These are phyloP conservation scores for Yoshiicerus persimilis DNA, from an alignment of 1,140 invertebrate species.

Conservation along the genomic window DNA sequence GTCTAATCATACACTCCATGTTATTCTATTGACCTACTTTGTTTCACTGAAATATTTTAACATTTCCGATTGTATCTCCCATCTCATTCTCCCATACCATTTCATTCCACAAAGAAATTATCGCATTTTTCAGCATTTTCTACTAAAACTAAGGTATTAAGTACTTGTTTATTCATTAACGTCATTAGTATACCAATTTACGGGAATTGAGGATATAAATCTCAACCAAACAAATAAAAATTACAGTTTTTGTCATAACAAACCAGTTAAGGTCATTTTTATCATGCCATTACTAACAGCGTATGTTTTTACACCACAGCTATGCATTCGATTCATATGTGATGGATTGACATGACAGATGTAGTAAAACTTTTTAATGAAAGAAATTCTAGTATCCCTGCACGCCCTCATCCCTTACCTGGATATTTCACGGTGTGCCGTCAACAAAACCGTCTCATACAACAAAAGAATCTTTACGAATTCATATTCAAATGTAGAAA, in stretches of 20 bases:
- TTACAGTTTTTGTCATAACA: neutral
- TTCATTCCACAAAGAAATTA: no score
- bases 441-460: neutral
- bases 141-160: no score
- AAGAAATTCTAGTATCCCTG: neutral
- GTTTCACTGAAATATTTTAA: neutral
- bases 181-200: no score
- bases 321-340: neutral
- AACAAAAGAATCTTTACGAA: constrained; percentile 4
- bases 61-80: neutral
- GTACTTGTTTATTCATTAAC: no score
- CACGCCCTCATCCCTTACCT: neutral
- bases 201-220: no score
- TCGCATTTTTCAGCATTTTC: no score
- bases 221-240: no score
- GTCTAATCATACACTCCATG: neutral
- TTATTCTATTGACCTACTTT: neutral
- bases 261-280: no score
- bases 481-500: constrained; percentile 17
- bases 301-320: no score
- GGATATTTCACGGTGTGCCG: neutral
- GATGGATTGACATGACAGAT: neutral
- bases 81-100: no score
- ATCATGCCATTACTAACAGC: no score
- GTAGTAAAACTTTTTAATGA: neutral